Percentiles rank a stretch among this genome's conserved stretches.
Evolutionary conservation across 2,797 vertebrate species (phyloP).

Genomic region (Pachyuromys duprasi): DNA sequence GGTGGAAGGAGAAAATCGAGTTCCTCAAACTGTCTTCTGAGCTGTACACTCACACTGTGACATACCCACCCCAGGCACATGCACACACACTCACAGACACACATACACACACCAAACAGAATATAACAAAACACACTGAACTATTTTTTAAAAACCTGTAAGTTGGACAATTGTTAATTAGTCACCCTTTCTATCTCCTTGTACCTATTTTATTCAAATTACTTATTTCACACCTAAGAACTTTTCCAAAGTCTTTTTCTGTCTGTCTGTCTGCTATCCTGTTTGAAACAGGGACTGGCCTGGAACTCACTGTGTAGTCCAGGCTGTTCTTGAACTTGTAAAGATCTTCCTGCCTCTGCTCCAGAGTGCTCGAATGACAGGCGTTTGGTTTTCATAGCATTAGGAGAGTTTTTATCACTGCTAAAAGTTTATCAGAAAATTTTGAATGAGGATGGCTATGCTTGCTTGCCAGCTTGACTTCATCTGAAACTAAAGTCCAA

Average conservation of each 20-base stretch:
- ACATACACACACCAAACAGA: too few species aligned
- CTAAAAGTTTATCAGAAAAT: constrained; percentile 66
- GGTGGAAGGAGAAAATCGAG: background rate
- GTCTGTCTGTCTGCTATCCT: background rate
- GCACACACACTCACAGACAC: fast-evolving
- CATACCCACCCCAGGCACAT: background rate
- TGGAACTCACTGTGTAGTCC: background rate
- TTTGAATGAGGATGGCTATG: background rate
- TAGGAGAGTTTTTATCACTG: constrained; percentile 1
- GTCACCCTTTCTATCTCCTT: background rate
- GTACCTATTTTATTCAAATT: constrained; percentile 55
- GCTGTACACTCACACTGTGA: background rate
- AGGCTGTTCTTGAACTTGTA: background rate
- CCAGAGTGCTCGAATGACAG: background rate
- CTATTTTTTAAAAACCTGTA: background rate
- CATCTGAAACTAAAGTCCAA: background rate
- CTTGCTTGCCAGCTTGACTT: background rate
- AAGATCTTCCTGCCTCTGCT: background rate
- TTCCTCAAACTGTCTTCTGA: background rate
- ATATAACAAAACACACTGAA: background rate
- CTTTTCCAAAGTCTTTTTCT: constrained; percentile 1
- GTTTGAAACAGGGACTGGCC: background rate
- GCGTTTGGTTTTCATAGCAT: background rate
- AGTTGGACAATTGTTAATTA: background rate
- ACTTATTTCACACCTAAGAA: constrained; percentile 54